A percentile compares a stretch with the other conserved stretches of the same genome.
Conservation (phyloP, 2,113 vertebrate species). For the Coptodon rendalli region DNA sequence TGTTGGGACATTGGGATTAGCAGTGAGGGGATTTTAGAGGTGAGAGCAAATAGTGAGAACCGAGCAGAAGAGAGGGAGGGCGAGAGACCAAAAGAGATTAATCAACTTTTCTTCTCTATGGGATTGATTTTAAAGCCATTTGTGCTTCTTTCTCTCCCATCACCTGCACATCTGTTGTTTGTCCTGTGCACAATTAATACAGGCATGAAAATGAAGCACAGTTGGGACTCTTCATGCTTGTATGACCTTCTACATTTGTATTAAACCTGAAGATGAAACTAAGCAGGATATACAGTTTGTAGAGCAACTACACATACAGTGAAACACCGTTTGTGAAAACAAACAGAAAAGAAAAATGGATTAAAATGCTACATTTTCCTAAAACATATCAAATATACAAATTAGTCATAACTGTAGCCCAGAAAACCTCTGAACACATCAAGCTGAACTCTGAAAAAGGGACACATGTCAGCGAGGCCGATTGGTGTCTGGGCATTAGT, state of each 20-base stretch:
- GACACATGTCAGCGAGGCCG: not conserved
- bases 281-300: not conserved
- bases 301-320: not conserved
- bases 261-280: not conserved
- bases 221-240: not conserved
- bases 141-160: not conserved
- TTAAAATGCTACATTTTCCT: not conserved
- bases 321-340: accelerated
- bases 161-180: constrained; percentile 16
- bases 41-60: not conserved
- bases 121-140: not conserved
- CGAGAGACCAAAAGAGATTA: not conserved
- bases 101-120: not conserved
- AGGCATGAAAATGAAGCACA: not conserved
- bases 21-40: not conserved
- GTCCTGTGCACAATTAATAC: not conserved
- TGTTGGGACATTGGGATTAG: not conserved
- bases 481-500: accelerated
- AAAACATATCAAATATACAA: not conserved
- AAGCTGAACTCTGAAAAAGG: not conserved
- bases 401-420: not conserved
- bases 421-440: not conserved
- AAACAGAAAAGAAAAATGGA: not conserved
- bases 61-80: not conserved
- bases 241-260: not conserved